phyloP scores from a whole-genome alignment of 2,888 invertebrate genomes.

The Cenopis cana region DNA sequence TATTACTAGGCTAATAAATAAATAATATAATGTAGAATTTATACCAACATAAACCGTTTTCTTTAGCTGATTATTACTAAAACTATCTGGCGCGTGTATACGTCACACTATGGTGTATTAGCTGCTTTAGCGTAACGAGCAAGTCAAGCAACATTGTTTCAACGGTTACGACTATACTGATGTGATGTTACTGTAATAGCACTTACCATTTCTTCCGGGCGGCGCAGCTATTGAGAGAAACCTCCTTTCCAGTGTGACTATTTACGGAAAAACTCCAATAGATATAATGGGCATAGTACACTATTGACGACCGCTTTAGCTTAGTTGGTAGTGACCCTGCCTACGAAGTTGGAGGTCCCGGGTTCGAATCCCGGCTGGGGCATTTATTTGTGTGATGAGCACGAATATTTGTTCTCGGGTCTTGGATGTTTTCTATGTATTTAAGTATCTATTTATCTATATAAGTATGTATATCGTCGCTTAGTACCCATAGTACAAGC shows the following conservation, averaged over 20 bases:
- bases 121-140: not conserved
- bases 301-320: too few relatives aligned
- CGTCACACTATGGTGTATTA: not conserved
- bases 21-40: not conserved
- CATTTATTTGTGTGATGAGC: too few relatives aligned
- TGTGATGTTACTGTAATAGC: not conserved
- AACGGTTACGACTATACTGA: not conserved
- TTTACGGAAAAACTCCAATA: not conserved
- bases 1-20: too few relatives aligned
- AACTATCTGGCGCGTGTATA: not conserved
- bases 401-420: too few relatives aligned
- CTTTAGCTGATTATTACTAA: not conserved
- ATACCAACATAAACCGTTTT: not conserved
- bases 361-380: too few relatives aligned
- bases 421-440: too few relatives aligned
- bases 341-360: too few relatives aligned
- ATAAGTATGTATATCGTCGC: too few relatives aligned
- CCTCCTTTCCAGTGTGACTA: not conserved
- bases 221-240: conserved; percentile 4
- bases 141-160: not conserved
- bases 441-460: too few relatives aligned
- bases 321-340: too few relatives aligned
- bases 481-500: too few relatives aligned
- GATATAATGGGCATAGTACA: too few relatives aligned
- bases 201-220: not conserved